Evolutionary conservation across 64 coral and sea anemone species (phyloP).

Genomic region (Platygyra sinensis): DNA sequence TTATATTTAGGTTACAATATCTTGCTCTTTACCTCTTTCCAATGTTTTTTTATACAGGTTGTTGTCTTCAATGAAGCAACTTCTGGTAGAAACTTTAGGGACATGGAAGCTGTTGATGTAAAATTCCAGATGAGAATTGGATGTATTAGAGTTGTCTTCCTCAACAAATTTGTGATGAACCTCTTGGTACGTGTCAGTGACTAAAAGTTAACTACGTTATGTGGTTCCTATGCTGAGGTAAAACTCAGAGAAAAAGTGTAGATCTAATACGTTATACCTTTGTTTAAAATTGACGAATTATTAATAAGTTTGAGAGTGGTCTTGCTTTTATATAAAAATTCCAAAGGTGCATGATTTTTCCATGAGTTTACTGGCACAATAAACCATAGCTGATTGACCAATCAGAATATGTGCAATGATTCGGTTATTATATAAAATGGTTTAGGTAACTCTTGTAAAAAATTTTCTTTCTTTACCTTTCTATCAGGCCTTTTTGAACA

Average conservation of each 20-base stretch:
- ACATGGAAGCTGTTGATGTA: conserved; percentile 85
- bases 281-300: too few species aligned
- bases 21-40: background rate
- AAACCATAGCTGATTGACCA: too few species aligned
- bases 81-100: conserved; percentile 56
- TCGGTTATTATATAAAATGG: background rate
- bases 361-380: too few species aligned
- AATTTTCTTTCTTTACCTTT: background rate
- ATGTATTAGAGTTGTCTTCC: conserved; percentile 86
- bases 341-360: too few species aligned
- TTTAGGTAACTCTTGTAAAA: background rate
- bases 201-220: background rate
- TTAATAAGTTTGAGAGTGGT: too few species aligned
- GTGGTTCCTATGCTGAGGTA: too few species aligned
- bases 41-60: conserved; percentile 41
- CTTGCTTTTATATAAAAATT: too few species aligned
- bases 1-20: too few species aligned
- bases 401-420: too few species aligned
- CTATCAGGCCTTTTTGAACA: conserved; percentile 87
- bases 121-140: conserved; percentile 87
- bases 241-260: too few species aligned
- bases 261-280: too few species aligned
- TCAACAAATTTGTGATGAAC: conserved; percentile 90
- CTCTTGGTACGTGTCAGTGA: conserved; percentile 57
- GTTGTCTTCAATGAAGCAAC: conserved; percentile 81